Evolutionary conservation across 2,888 invertebrate species (phyloP).

Genomic region (Pandemis heparana): DNA sequence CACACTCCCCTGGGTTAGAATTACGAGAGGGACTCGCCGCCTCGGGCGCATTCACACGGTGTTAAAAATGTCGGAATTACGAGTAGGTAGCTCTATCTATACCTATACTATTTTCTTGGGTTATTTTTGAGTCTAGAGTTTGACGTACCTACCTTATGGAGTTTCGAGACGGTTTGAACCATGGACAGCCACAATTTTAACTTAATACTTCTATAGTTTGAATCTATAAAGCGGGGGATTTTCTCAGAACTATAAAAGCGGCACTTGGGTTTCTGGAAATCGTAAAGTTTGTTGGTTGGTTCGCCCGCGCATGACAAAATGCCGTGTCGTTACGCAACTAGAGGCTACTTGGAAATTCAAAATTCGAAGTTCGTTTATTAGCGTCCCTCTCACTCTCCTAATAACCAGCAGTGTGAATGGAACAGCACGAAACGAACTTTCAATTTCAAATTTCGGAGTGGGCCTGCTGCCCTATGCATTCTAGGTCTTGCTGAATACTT

Average conservation of each 20-base stretch:
- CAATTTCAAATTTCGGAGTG: too few species aligned
- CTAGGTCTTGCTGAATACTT: neutral
- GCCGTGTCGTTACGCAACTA: neutral
- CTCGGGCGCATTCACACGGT: slow-evolving; percentile 21
- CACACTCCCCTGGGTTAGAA: slow-evolving; percentile 18
- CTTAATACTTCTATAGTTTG: too few species aligned
- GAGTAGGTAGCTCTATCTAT: neutral
- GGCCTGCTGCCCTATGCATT: slow-evolving; percentile 22
- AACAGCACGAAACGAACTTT: too few species aligned
- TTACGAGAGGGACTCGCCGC: slow-evolving; percentile 1
- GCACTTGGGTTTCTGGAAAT: slow-evolving; percentile 37
- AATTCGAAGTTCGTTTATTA: too few species aligned
- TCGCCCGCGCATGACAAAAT: slow-evolving; percentile 18
- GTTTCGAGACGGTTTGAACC: too few species aligned
- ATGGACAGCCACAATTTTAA: too few species aligned
- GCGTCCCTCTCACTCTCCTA: too few species aligned
- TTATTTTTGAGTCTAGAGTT: too few species aligned
- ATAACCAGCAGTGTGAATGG: too few species aligned
- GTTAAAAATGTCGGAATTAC: slow-evolving; percentile 3
- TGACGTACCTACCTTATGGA: too few species aligned
- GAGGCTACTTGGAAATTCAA: too few species aligned
- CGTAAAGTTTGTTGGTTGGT: slow-evolving; percentile 30
- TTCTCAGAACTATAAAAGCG: slow-evolving; percentile 33
- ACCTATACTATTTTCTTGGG: neutral
- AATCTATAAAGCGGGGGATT: slow-evolving; percentile 7